These are phyloP conservation scores for Idaea aversata DNA, from an alignment of 2,888 invertebrate species.

Conservation along the genomic window DNA sequence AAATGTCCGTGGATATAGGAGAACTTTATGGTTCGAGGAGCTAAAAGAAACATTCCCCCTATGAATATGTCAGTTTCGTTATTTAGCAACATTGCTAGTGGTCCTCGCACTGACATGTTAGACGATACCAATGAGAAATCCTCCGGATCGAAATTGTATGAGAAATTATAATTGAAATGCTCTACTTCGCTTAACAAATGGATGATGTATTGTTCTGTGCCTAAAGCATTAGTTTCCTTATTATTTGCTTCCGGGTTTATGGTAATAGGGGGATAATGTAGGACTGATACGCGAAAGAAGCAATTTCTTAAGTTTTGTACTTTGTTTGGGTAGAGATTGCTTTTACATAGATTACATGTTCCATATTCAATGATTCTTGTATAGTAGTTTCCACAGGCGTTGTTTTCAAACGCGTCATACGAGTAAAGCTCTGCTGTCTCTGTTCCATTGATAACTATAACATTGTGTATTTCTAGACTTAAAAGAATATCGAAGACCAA, in stretches of 20 bases:
- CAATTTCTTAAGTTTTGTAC: constrained; percentile 47
- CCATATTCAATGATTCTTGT: constrained; percentile 43
- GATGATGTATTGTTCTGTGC: constrained; percentile 42
- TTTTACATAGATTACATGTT: constrained; percentile 33
- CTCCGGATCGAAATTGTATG: constrained; percentile 32
- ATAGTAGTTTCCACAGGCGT: constrained; percentile 53
- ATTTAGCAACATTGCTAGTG: constrained; percentile 28
- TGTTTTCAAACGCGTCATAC: constrained; percentile 57
- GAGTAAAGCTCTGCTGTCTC: constrained; percentile 41
- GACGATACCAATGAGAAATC: constrained; percentile 33
- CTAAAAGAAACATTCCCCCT: constrained; percentile 36
- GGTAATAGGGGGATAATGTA: constrained; percentile 50
- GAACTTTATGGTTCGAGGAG: constrained; percentile 35
- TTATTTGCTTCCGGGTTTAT: constrained; percentile 30
- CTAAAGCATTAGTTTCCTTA: constrained; percentile 17
- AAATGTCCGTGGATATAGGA: constrained; percentile 40
- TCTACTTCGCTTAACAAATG: constrained; percentile 41
- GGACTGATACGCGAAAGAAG: constrained; percentile 38
- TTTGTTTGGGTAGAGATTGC: constrained; percentile 42
- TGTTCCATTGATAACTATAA: constrained; percentile 42
- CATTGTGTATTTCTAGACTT: constrained; percentile 37
- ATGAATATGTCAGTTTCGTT: constrained; percentile 34
- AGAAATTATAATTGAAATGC: constrained; percentile 44
- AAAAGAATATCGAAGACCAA: constrained; percentile 48
- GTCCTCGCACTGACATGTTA: constrained; percentile 41